A percentile compares a stretch with the other conserved stretches of the same genome.
Evolutionary conservation across 2,113 vertebrate genomes (phyloP).

Genomic region (Prunella himalayana): DNA sequence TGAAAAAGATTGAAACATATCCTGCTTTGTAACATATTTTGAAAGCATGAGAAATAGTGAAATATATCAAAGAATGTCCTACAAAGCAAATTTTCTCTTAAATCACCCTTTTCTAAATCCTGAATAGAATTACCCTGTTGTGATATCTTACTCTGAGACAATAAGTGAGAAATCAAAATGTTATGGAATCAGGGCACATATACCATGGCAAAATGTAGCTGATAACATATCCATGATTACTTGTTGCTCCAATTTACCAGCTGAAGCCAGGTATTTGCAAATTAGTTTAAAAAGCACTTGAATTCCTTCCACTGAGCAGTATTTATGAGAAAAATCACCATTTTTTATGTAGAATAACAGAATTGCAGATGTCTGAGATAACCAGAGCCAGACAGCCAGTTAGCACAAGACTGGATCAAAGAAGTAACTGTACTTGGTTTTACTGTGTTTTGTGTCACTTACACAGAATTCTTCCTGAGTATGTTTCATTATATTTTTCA

Average conservation of each 20-base stretch:
- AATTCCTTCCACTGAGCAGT: not conserved
- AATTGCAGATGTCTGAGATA: not conserved
- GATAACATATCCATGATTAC: not conserved
- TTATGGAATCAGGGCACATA: not conserved
- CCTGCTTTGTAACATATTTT: not conserved
- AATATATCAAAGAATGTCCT: not conserved
- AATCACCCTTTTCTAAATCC: not conserved
- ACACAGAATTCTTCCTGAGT: not conserved
- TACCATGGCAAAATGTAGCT: not conserved
- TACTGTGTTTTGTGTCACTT: not conserved
- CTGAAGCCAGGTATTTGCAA: not conserved
- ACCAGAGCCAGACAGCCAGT: not conserved
- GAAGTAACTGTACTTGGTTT: not conserved
- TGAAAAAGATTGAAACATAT: not conserved
- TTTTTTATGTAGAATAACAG: not conserved
- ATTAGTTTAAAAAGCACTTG: not conserved
- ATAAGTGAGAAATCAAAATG: not conserved
- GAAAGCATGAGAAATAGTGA: not conserved
- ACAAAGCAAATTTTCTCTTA: not conserved
- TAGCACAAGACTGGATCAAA: not conserved
- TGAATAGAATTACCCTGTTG: not conserved
- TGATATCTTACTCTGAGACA: not conserved
- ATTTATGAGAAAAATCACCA: not conserved
- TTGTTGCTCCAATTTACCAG: not conserved
- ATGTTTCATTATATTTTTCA: not conserved